Percentiles rank a stretch among this genome's conserved stretches.
Evolutionary conservation across 2,797 vertebrate species (phyloP).

Genomic region (Acrossocheilus fasciatus): DNA sequence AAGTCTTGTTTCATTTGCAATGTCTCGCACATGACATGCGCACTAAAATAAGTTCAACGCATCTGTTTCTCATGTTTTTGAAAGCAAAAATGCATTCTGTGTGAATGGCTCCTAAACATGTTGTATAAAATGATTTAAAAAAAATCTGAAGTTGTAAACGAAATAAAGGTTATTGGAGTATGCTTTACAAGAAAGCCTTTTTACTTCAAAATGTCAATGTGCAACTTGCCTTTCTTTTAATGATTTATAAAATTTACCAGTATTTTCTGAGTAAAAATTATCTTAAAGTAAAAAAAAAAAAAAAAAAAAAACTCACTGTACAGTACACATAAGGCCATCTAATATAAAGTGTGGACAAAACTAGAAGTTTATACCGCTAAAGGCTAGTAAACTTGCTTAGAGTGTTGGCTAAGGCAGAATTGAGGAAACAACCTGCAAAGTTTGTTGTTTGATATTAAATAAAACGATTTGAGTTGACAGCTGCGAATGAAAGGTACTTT

Average conservation of each 20-base stretch:
- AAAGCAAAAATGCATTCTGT: background rate
- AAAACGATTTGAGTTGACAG: conserved; percentile 33
- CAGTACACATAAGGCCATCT: background rate
- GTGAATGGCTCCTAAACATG: background rate
- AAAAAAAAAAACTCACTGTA: background rate
- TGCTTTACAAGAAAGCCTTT: background rate
- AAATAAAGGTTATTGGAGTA: background rate
- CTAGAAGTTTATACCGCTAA: background rate
- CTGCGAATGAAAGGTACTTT: conserved; percentile 26
- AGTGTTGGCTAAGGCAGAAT: conserved; percentile 10
- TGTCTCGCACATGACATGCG: no score
- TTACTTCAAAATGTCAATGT: background rate
- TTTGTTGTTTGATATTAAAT: conserved; percentile 27
- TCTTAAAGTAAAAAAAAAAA: background rate
- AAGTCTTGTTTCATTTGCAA: background rate
- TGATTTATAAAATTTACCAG: background rate
- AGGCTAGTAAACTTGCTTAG: conserved; percentile 14
- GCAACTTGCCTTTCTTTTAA: background rate
- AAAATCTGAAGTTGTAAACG: background rate
- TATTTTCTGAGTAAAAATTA: background rate
- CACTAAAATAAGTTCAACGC: no score
- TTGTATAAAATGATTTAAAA: background rate
- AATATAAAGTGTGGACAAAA: background rate
- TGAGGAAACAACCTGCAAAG: conserved; percentile 22
- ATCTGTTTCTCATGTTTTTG: background rate